Evolutionary conservation across 1,140 invertebrate species (phyloP).

Genomic region (Plutomurus gul): DNA sequence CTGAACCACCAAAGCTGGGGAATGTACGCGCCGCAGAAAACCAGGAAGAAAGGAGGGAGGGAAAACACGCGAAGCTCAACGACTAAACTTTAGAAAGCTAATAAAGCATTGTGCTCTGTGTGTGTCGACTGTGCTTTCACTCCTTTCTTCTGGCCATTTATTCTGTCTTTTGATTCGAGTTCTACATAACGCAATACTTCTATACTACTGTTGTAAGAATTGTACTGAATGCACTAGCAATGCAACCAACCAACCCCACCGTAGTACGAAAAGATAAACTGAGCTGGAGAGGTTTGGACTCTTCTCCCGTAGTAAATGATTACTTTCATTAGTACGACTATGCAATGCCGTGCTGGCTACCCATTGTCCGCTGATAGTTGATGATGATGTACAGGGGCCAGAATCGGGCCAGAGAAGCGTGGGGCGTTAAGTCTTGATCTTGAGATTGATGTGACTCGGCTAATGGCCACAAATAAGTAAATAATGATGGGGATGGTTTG

Average conservation of each 20-base stretch:
- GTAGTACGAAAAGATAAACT: neutral
- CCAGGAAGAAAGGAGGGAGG: neutral
- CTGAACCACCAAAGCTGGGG: too few species aligned
- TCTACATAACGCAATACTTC: too few species aligned
- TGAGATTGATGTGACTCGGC: neutral
- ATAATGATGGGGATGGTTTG: too few species aligned
- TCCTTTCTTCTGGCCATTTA: neutral
- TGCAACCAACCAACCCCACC: neutral
- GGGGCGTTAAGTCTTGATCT: neutral
- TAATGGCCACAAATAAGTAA: neutral
- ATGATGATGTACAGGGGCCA: neutral
- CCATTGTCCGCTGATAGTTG: neutral
- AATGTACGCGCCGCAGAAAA: too few species aligned
- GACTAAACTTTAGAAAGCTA: constrained; percentile 7
- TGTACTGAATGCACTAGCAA: too few species aligned
- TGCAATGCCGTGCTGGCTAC: neutral
- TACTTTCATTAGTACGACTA: neutral
- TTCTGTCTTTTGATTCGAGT: constrained; percentile 13
- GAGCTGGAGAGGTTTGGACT: neutral
- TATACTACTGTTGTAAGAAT: too few species aligned
- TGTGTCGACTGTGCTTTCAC: neutral
- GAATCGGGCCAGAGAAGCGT: neutral
- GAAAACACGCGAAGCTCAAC: constrained; percentile 7
- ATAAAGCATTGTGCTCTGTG: neutral
- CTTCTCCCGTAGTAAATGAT: neutral